Evolutionary conservation across 2,797 vertebrate genomes (phyloP), one percentile per base, ranked within the genome.

Genomic region (Nyctalus aviator): DNA sequence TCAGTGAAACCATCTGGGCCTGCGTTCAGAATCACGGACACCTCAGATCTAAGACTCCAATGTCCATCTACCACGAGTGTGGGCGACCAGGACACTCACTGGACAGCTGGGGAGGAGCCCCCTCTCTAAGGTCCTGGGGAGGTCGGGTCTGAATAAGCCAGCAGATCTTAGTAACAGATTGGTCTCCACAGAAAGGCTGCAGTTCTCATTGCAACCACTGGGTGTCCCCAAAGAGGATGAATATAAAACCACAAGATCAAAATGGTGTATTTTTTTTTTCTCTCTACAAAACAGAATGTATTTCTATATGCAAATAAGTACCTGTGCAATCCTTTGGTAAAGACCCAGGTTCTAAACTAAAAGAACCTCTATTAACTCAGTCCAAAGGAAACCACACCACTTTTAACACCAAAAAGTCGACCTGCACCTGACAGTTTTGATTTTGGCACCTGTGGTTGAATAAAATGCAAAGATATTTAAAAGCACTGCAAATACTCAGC

Each of bases 201-300:
- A 92, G 50, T 96, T 88, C 84, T 75, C 10, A 30, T 6, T 6
- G 12, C 13, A 5, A 14, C 94, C 95, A 94, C 85, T 66, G 92
- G 96, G 71, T 95, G 88, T 87, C 96, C n/a, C 64, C 92, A 81
- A n/a, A 83, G 87, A 87, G 81, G 2, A 0, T 10, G 14, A 68
- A 8, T 30, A 41, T 5, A 92, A 73, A 93, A 32, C 68, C 46
- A 37, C 21, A 44, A 78, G 6, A 8, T 32, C 11, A 72, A 72
- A 93, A 75, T 15, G 30, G 62, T 4, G 8, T 46, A 44, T 55
- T 57, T 25, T 11, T 41, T 14, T 32, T 86, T 46, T 82, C 48
- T 71, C 76, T 44, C 48, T 48, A 89, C 91, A 48, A 85, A 72
- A 78, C 14, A 30, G 37, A 57, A 64, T 57, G 32, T 30, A 66